Conservation (phyloP, 2,888 invertebrate genomes). For the Melolontha melolontha region DNA sequence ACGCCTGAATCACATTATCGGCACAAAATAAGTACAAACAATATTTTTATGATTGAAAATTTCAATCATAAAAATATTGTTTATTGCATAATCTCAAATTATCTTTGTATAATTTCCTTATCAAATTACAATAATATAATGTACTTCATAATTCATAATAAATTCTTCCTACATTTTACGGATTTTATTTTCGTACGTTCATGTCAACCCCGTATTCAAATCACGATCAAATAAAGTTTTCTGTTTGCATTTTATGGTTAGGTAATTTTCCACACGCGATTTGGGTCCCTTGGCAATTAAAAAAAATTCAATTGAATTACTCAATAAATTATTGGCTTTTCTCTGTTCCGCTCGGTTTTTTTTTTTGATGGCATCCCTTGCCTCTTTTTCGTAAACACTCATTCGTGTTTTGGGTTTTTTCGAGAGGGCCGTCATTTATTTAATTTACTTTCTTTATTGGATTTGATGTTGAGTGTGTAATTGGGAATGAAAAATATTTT, state of each 20-base stretch:
- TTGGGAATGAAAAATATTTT: too few species aligned
- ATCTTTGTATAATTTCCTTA: too few species aligned
- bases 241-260: constrained; percentile 37
- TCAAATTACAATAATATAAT: too few species aligned
- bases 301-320: constrained; percentile 35
- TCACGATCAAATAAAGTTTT: constrained; percentile 28
- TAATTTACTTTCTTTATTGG: constrained; percentile 8
- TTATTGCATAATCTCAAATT: too few species aligned
- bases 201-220: constrained; percentile 16
- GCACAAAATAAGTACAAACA: too few species aligned
- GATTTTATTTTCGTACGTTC: constrained; percentile 14
- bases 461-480: too few species aligned
- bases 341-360: constrained; percentile 7
- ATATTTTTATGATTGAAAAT: too few species aligned
- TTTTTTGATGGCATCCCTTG: constrained; percentile 1
- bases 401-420: constrained; percentile 16
- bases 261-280: constrained; percentile 35
- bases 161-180: not conserved
- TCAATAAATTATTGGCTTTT: constrained; percentile 35
- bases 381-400: constrained; percentile 26
- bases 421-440: constrained; percentile 18
- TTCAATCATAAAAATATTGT: too few species aligned
- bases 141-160: not conserved
- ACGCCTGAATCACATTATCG: too few species aligned
- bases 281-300: constrained; percentile 20